Conservation (phyloP, 2,113 vertebrate species). For the Oreamnos americanus region DNA sequence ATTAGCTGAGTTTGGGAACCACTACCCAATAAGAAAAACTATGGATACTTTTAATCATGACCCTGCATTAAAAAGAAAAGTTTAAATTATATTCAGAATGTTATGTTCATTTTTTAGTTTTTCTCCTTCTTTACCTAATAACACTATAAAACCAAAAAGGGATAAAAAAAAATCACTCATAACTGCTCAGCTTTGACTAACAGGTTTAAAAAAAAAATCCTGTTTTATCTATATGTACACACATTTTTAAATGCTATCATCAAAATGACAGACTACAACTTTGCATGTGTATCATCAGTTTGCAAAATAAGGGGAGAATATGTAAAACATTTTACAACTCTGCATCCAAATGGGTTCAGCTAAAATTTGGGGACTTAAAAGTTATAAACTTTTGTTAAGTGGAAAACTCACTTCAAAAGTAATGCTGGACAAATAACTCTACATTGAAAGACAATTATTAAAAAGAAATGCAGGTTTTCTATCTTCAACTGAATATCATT, state of each 20-base stretch:
- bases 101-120: background rate
- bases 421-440: background rate
- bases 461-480: slow-evolving; percentile 2
- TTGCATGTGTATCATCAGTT: background rate
- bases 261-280: background rate
- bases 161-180: background rate
- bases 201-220: background rate
- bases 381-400: background rate
- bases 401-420: slow-evolving; percentile 25
- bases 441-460: background rate
- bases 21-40: background rate
- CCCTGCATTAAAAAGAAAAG: background rate
- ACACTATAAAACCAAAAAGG: background rate
- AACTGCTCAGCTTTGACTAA: background rate
- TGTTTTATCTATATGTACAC: background rate
- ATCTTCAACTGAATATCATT: background rate
- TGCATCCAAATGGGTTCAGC: background rate
- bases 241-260: background rate
- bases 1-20: background rate
- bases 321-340: background rate
- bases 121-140: background rate
- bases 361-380: background rate
- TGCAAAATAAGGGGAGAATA: background rate
- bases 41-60: background rate
- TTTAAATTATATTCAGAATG: background rate